These are phyloP conservation scores for Urocolius indicus DNA, from an alignment of 2,113 vertebrate genomes.

Conservation along the genomic window DNA sequence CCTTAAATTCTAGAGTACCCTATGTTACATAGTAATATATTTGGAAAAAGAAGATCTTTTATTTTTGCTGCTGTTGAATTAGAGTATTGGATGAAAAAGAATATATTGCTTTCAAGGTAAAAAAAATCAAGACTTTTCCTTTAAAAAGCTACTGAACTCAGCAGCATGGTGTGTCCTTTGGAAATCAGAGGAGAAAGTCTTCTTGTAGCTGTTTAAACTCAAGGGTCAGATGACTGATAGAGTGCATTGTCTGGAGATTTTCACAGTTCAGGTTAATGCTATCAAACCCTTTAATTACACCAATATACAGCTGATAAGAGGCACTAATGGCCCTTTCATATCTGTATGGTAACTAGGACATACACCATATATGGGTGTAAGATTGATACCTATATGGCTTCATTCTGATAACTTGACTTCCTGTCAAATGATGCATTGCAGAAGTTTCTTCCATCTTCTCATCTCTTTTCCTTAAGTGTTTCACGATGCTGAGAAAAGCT, in stretches of 20 bases:
- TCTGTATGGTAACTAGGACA: slow-evolving; percentile 82
- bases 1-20: neutral
- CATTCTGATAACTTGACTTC: slow-evolving; percentile 89
- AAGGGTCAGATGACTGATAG: slow-evolving; percentile 90
- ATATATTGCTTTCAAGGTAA: neutral
- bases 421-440: slow-evolving; percentile 92
- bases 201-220: slow-evolving; percentile 75
- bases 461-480: slow-evolving; percentile 53
- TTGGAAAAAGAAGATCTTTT: neutral
- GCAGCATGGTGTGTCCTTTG: neutral
- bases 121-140: neutral
- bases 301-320: slow-evolving; percentile 90
- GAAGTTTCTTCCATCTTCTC: slow-evolving; percentile 71
- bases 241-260: slow-evolving; percentile 85
- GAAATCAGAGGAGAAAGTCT: slow-evolving; percentile 65
- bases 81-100: neutral
- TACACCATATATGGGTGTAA: slow-evolving; percentile 80
- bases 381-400: slow-evolving; percentile 86
- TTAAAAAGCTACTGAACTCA: neutral
- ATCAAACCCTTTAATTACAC: slow-evolving; percentile 92
- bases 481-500: neutral
- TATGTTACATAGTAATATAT: neutral
- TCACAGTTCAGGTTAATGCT: slow-evolving; percentile 82
- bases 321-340: slow-evolving; percentile 92
- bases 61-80: neutral